Percentiles rank a stretch among this genome's conserved stretches.
Conservation (phyloP, 2,888 invertebrate genomes). For the Muscina levida region DNA sequence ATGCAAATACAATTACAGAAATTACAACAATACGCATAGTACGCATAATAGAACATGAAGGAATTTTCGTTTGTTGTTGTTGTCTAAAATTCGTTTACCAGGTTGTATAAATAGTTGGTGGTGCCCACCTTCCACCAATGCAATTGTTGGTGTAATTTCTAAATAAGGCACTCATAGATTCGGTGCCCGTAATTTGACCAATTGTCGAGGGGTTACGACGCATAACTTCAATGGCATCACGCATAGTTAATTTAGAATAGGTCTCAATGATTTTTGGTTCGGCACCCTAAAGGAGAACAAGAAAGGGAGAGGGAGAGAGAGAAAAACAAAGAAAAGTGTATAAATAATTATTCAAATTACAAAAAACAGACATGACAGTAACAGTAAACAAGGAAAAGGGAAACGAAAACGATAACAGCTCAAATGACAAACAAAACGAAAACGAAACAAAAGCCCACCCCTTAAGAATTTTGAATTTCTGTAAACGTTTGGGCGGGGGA, state of each 20-base stretch:
- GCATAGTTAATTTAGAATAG: slow-evolving; percentile 95
- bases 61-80: slow-evolving; percentile 48
- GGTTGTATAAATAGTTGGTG: slow-evolving; percentile 81
- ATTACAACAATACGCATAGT: slow-evolving; percentile 27
- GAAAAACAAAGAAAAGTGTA: slow-evolving; percentile 5
- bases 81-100: slow-evolving; percentile 82
- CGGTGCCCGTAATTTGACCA: slow-evolving; percentile 92
- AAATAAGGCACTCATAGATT: slow-evolving; percentile 95
- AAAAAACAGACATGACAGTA: neutral
- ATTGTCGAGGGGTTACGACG: slow-evolving; percentile 92
- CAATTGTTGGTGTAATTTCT: slow-evolving; percentile 92
- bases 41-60: too few relatives aligned
- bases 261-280: slow-evolving; percentile 97
- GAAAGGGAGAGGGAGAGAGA: slow-evolving; percentile 8
- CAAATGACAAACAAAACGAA: neutral
- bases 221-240: slow-evolving; percentile 96
- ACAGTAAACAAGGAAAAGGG: neutral
- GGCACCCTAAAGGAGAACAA: slow-evolving; percentile 83
- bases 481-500: too few relatives aligned
- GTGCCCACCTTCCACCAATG: slow-evolving; percentile 90
- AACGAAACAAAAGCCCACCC: slow-evolving; percentile 34
- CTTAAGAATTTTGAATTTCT: slow-evolving; percentile 9
- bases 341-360: slow-evolving; percentile 19
- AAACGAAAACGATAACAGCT: neutral
- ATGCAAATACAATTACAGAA: slow-evolving; percentile 12